A percentile compares a stretch with the other conserved stretches of the same genome.
Conservation (phyloP, 2,888 invertebrate genomes). For the Zaprionus bogoriensis region DNA sequence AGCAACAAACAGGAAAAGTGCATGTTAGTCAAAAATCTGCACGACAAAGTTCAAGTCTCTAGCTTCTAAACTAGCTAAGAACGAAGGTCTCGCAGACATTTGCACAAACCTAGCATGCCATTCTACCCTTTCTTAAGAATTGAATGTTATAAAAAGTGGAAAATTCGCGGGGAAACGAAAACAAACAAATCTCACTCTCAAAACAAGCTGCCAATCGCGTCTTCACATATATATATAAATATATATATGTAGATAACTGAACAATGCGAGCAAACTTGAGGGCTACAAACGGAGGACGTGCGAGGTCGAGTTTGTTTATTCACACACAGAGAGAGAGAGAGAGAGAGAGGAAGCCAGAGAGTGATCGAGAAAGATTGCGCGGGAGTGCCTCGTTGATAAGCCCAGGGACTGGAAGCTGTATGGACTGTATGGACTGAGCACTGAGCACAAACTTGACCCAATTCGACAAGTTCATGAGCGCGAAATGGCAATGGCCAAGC, state of each 20-base stretch:
- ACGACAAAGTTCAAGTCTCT: too few species aligned
- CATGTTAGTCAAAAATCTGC: too few species aligned
- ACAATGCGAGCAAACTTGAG: background rate
- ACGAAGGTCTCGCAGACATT: too few species aligned
- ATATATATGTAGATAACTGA: background rate
- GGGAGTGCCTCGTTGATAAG: slow-evolving; percentile 47
- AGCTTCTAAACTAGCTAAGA: too few species aligned
- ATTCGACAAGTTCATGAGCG: slow-evolving; percentile 63
- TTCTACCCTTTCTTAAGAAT: too few species aligned
- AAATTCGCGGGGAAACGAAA: too few species aligned
- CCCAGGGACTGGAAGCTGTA: slow-evolving; percentile 19
- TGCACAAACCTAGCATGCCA: too few species aligned
- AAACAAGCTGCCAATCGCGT: background rate
- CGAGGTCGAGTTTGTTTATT: slow-evolving; percentile 51
- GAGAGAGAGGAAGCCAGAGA: background rate
- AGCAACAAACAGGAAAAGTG: too few species aligned
- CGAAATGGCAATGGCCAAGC: slow-evolving; percentile 12
- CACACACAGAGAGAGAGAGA: background rate
- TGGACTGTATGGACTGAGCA: too few species aligned
- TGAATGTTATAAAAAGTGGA: too few species aligned
- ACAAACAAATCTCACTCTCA: too few species aligned
- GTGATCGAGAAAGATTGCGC: background rate
- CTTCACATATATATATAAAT: background rate
- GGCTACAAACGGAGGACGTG: background rate
- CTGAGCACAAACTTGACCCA: slow-evolving; percentile 62